A percentile compares a stretch with the other conserved stretches of the same genome.
These are phyloP conservation scores for Herpailurus yagouaroundi DNA, from an alignment of 2,113 vertebrate genomes.

Conservation along the genomic window DNA sequence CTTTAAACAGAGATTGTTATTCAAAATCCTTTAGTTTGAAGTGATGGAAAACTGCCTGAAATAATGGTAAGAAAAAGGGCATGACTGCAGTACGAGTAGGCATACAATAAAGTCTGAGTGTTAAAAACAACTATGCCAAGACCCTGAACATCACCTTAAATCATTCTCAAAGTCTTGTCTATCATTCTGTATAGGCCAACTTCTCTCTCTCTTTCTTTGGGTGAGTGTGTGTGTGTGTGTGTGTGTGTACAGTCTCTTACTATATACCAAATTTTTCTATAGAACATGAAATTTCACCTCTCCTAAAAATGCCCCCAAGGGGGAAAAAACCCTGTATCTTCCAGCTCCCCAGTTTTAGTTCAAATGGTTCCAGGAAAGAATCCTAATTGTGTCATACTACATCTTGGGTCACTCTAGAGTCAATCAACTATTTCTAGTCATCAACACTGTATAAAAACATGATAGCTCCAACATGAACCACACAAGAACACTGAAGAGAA, in stretches of 20 bases:
- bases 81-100: not conserved
- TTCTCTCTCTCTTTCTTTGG: not conserved
- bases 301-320: not conserved
- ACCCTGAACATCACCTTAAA: not conserved
- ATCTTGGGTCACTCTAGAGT: not conserved
- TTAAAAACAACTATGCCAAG: not conserved
- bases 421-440: not conserved
- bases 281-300: not conserved
- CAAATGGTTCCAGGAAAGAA: not conserved
- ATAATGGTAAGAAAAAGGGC: not conserved
- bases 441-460: not conserved
- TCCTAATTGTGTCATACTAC: not conserved
- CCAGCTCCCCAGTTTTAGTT: not conserved
- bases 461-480: not conserved
- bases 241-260: not conserved
- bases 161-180: not conserved
- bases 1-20: not conserved
- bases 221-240: not conserved
- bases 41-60: not conserved
- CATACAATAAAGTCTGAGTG: not conserved
- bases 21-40: not conserved
- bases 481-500: not conserved
- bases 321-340: not conserved
- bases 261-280: not conserved
- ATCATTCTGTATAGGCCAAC: not conserved